Percentiles rank a stretch among this genome's conserved stretches.
phyloP scores from a whole-genome alignment of 2,797 vertebrate genomes.

The Huso huso region DNA sequence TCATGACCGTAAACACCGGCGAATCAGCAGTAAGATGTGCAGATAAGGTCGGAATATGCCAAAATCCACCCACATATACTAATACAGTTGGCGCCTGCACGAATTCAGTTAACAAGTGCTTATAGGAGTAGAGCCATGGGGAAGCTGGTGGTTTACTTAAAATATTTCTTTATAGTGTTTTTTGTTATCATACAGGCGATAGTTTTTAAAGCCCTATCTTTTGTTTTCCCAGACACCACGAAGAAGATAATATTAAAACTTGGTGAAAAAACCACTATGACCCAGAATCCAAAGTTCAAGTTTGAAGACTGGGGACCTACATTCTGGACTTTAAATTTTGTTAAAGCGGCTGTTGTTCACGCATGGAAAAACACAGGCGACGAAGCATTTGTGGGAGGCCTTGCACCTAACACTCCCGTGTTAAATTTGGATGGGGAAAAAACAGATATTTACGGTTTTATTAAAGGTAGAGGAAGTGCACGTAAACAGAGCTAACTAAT shows the following conservation, averaged over 20 bases:
- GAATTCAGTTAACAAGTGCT: not conserved
- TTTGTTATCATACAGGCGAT: not conserved
- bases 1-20: no score
- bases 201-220: conserved; percentile 35
- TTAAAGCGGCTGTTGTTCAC: conserved; percentile 30
- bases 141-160: conserved; percentile 31
- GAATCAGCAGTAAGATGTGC: no score
- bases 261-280: conserved; percentile 52
- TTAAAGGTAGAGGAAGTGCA: conserved; percentile 52
- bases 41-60: not conserved
- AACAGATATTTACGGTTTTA: conserved; percentile 54
- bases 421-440: conserved; percentile 45
- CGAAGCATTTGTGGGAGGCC: conserved; percentile 53
- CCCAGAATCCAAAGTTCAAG: conserved; percentile 62
- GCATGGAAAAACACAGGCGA: conserved; percentile 67
- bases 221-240: conserved; percentile 52
- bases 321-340: conserved; percentile 50
- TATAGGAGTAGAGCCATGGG: not conserved
- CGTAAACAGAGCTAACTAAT: not conserved
- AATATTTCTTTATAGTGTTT: conserved; percentile 12
- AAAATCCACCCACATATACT: not conserved
- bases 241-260: conserved; percentile 57
- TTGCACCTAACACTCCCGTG: conserved; percentile 71
- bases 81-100: not conserved
- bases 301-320: conserved; percentile 81